Evolutionary conservation across 1,140 invertebrate genomes (phyloP).

Genomic region (Apolygus lucorum): DNA sequence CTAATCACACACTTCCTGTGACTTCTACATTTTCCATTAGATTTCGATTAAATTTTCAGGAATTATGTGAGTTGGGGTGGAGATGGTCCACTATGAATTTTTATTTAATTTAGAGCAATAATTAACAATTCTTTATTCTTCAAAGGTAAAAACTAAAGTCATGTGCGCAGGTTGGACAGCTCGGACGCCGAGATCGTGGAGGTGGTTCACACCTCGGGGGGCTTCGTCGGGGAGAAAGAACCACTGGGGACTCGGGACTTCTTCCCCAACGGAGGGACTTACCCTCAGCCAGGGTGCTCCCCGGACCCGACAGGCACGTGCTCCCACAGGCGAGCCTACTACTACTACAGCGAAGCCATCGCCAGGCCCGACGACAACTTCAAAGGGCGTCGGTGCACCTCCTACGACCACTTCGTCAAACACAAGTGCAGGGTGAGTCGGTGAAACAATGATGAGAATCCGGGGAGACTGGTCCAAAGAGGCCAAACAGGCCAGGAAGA

Average conservation of each 20-base stretch:
- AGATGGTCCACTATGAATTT: too few relatives aligned
- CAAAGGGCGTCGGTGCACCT: conserved; percentile 45
- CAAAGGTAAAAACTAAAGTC: too few relatives aligned
- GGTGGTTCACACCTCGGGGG: conserved; percentile 51
- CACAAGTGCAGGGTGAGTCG: conserved; percentile 40
- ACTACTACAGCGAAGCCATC: conserved; percentile 44
- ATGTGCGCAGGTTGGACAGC: conserved; percentile 30
- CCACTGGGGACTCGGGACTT: conserved; percentile 51
- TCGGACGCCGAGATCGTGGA: conserved; percentile 48
- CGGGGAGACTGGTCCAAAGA: too few relatives aligned
- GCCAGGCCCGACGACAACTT: conserved; percentile 36
- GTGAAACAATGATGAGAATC: too few relatives aligned
- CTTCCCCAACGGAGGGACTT: conserved; percentile 51
- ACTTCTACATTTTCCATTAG: too few relatives aligned
- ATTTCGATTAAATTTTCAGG: too few relatives aligned
- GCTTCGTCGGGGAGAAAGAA: conserved; percentile 46
- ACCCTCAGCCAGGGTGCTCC: conserved; percentile 55
- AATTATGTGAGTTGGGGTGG: too few relatives aligned
- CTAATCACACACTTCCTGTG: too few relatives aligned
- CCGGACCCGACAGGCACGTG: conserved; percentile 39
- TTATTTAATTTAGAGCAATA: too few relatives aligned
- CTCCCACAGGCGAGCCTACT: conserved; percentile 44
- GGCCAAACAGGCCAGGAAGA: too few relatives aligned
- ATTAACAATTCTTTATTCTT: too few relatives aligned
- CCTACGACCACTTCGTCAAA: conserved; percentile 44